Evolutionary conservation across 2,888 invertebrate species (phyloP).

Genomic region (Eumerus sabulonum): DNA sequence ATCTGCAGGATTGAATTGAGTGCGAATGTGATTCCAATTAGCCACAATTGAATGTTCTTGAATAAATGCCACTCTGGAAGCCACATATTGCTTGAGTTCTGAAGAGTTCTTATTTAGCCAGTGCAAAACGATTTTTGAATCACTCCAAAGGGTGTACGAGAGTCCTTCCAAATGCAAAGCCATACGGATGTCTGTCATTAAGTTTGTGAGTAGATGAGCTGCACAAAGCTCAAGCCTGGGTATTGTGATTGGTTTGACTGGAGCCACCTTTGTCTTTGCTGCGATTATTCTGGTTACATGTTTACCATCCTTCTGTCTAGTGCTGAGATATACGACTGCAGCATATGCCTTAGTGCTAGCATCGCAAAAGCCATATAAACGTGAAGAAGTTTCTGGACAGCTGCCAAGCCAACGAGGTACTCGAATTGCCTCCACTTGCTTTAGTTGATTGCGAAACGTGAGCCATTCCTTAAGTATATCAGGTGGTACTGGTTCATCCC

Average conservation of each 20-base stretch:
- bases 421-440: conserved; percentile 6
- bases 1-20: conserved; percentile 28
- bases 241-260: conserved; percentile 9
- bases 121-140: conserved; percentile 26
- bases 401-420: conserved; percentile 43
- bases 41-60: conserved; percentile 9
- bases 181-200: conserved; percentile 3
- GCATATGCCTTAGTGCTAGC: no score
- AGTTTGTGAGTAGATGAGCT: conserved; percentile 22
- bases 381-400: background rate
- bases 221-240: conserved; percentile 31
- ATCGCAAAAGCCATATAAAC: conserved; percentile 34
- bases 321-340: conserved; percentile 8
- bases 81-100: conserved; percentile 31
- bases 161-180: conserved; percentile 11
- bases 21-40: conserved; percentile 21
- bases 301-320: background rate
- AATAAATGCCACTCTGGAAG: conserved; percentile 29
- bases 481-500: conserved; percentile 27
- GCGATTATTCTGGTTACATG: conserved; percentile 3
- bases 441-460: conserved; percentile 23
- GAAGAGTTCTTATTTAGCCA: conserved; percentile 24
- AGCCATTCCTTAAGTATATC: conserved; percentile 32
- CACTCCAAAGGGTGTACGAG: conserved; percentile 1
- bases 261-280: conserved; percentile 33